Conservation (phyloP, 2,888 invertebrate species). For the Blastobasis lacticolella region DNA sequence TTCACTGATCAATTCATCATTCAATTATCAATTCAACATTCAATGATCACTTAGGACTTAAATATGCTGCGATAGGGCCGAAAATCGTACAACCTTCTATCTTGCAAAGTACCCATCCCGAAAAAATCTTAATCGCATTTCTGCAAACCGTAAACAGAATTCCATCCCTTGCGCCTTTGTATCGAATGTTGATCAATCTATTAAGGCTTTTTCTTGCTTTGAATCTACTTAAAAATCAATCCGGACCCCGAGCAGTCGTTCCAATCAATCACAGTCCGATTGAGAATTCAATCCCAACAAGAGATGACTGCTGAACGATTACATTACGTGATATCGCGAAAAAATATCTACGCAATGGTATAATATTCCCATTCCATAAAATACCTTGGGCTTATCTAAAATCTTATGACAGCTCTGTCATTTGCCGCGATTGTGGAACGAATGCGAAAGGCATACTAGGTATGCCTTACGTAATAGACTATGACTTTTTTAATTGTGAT, state of each 20-base stretch:
- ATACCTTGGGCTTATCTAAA: neutral
- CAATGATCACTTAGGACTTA: too few relatives aligned
- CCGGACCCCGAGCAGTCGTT: constrained; percentile 45
- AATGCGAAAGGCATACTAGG: neutral
- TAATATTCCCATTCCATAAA: constrained; percentile 17
- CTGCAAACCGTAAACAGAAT: constrained; percentile 49
- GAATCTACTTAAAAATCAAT: constrained; percentile 63
- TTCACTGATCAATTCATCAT: too few relatives aligned
- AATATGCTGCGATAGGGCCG: too few relatives aligned
- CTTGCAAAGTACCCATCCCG: constrained; percentile 7
- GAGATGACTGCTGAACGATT: constrained; percentile 59
- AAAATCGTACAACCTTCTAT: too few relatives aligned
- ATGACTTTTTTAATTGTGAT: too few relatives aligned
- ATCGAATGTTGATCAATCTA: constrained; percentile 54
- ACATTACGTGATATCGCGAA: constrained; percentile 40
- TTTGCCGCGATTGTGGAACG: neutral
- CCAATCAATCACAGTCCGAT: constrained; percentile 66
- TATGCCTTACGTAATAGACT: too few relatives aligned
- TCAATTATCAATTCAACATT: too few relatives aligned
- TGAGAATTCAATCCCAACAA: constrained; percentile 64
- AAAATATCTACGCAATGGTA: constrained; percentile 21
- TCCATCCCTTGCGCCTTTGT: constrained; percentile 52
- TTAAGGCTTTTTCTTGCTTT: constrained; percentile 52
- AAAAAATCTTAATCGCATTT: constrained; percentile 31
- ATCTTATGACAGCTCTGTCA: neutral